Conservation (phyloP, 2,888 invertebrate species). For the Agapetus fuscipes region DNA sequence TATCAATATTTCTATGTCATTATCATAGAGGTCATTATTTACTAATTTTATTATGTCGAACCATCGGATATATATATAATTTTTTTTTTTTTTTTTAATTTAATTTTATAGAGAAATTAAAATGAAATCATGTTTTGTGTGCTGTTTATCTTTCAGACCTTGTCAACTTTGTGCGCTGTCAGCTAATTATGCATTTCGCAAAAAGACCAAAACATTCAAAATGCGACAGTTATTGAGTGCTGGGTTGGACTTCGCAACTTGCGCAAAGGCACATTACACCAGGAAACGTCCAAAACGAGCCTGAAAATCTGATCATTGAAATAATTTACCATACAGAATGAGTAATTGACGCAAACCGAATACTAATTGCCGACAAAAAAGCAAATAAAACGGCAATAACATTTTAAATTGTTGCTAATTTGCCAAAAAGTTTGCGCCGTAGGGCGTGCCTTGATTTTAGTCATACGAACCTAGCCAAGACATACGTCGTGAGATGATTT, state of each 20-base stretch:
- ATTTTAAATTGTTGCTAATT: slow-evolving; percentile 13
- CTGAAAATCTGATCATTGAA: background rate
- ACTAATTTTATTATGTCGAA: too few species aligned
- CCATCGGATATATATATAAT: too few species aligned
- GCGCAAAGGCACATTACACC: slow-evolving; percentile 32
- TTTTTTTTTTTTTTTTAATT: too few species aligned
- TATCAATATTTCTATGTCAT: too few species aligned
- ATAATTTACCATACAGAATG: too few species aligned
- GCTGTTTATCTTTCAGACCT: too few species aligned
- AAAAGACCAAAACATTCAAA: slow-evolving; percentile 19
- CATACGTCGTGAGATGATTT: slow-evolving; percentile 8
- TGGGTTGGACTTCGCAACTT: slow-evolving; percentile 42
- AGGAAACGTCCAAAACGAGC: background rate
- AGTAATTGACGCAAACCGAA: slow-evolving; percentile 7
- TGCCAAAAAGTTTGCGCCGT: slow-evolving; percentile 45
- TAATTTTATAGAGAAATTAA: too few species aligned
- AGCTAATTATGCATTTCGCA: slow-evolving; percentile 15
- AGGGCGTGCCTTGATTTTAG: slow-evolving; percentile 47
- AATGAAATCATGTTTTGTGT: too few species aligned
- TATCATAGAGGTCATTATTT: too few species aligned
- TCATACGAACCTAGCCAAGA: slow-evolving; percentile 9
- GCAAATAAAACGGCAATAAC: too few species aligned
- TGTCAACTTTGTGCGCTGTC: slow-evolving; percentile 5
- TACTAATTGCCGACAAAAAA: slow-evolving; percentile 5
- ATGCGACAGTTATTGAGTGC: slow-evolving; percentile 47